Evolutionary conservation across 30 jellyfish, hydroid and myxozoan genomes (phyloP).

Genomic region (Calvadosia cruxmelitensis): DNA sequence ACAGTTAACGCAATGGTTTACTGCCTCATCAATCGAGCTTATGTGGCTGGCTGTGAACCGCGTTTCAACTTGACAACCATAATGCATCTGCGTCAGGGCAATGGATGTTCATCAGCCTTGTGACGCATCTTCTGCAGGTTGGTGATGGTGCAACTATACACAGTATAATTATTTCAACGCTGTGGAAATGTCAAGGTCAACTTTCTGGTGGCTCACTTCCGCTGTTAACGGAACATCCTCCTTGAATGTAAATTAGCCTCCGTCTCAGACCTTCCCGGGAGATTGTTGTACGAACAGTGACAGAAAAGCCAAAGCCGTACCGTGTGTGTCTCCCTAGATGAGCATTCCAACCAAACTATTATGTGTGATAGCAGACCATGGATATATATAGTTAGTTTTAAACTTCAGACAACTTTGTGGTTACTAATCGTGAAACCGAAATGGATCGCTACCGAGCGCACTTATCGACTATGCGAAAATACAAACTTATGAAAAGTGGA

Average conservation of each 20-base stretch:
- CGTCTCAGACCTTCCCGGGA: conserved; percentile 91
- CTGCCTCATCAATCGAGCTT: conserved; percentile 68
- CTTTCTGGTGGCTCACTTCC: conserved; percentile 59
- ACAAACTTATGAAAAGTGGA: too few relatives aligned
- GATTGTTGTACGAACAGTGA: too few relatives aligned
- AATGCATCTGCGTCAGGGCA: conserved; percentile 45
- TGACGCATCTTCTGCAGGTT: conserved; percentile 51
- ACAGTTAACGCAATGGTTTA: conserved; percentile 42
- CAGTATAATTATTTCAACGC: too few relatives aligned
- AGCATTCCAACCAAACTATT: conserved; percentile 66
- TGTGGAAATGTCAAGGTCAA: too few relatives aligned
- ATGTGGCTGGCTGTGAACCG: conserved; percentile 72
- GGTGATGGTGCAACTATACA: too few relatives aligned
- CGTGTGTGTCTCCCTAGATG: conserved; percentile 56
- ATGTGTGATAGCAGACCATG: too few relatives aligned
- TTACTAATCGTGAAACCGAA: too few relatives aligned
- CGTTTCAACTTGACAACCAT: conserved; percentile 28
- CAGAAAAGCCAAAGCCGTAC: conserved; percentile 20
- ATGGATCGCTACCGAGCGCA: too few relatives aligned
- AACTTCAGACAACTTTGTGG: too few relatives aligned
- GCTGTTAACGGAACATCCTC: conserved; percentile 47
- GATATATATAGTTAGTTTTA: too few relatives aligned
- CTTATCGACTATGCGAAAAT: too few relatives aligned
- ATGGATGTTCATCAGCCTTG: not conserved
- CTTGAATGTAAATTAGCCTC: conserved; percentile 49